phyloP scores from a whole-genome alignment of 2,888 invertebrate species.

The Cosmia pyralina region DNA sequence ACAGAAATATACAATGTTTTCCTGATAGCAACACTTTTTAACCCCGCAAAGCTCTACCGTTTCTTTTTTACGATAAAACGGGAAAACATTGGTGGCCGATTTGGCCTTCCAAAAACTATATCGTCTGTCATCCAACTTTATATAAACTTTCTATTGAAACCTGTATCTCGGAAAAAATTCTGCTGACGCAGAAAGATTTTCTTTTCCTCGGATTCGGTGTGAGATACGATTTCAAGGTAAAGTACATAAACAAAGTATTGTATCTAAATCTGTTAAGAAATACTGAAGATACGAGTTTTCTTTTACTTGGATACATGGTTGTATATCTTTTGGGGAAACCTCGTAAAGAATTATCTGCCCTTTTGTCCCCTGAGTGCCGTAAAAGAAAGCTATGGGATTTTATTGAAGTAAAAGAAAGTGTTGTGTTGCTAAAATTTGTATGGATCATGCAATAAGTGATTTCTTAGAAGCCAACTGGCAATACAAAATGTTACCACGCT shows the following conservation, averaged over 20 bases:
- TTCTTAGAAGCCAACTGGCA: background rate
- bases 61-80: background rate
- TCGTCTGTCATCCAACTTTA: background rate
- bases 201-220: background rate
- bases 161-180: background rate
- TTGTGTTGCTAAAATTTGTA: slow-evolving; percentile 10
- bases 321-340: slow-evolving; percentile 6
- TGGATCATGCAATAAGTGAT: slow-evolving; percentile 9
- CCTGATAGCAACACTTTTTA: background rate
- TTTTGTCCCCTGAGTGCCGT: slow-evolving; percentile 22
- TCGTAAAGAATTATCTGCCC: slow-evolving; percentile 38
- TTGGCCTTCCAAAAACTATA: background rate
- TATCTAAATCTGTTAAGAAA: slow-evolving; percentile 28
- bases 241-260: slow-evolving; percentile 25
- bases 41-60: too few relatives aligned
- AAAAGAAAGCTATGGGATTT: slow-evolving; percentile 11
- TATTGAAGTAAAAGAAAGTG: slow-evolving; percentile 1
- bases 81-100: background rate
- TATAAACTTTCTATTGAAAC: background rate
- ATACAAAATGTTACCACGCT: background rate
- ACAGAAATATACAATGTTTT: too few relatives aligned
- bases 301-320: slow-evolving; percentile 13
- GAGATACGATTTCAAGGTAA: slow-evolving; percentile 26
- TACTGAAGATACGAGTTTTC: slow-evolving; percentile 17
- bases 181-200: slow-evolving; percentile 9